Base-by-base conservation (phyloP, 1,140 invertebrate species). In the Aphaenogaster floridana region DNA sequence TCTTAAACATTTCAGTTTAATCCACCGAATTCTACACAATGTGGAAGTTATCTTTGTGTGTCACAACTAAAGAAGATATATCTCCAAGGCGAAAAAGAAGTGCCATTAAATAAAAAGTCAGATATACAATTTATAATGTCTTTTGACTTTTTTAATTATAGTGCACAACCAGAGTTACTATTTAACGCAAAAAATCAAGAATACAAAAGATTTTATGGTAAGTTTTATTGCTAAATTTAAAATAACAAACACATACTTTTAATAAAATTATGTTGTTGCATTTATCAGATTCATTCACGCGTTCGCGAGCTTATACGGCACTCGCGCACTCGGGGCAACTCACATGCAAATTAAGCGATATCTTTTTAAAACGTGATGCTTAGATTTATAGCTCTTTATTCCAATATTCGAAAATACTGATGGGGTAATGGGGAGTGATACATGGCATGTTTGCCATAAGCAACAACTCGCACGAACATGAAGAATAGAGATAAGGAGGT, bases 1-100 rank as follows among this genome's bases (percentile, higher is more conserved):
- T 71, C 2, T 48, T 71, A 71, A 69, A 68, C n/a, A 45, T 71
- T 71, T 71, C 68, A 71, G 68, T 71, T 50, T 34, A 71, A 71
- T 71, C 48, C 68, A 50, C 68, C 45, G 7, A 71, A 71, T 71
- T 34, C 68, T 9, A 71, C 68, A 34, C 2, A 50, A 6, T 71
- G 68, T 34, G 68, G 45, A 8, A 50, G 8, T 50, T 1, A 28
- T 34, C 45, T 71, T 34, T 71, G 68, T 34, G 28, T 71, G 5
- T 3, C 21, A 3, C 45, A 71, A 50, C 13, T 71, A 17, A 71
- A 0, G 13, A 71, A 71, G 7, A 34, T 50, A 28, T 71, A 71
- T 34, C 11, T 34, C 21, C 45, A 13, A 15, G 45, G 48, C 0
- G 68, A 71, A 1, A 7, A 50, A 17, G 4, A 50, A 17, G 6